Conservation (phyloP, 2,113 vertebrate species). For the Uria lomvia region DNA sequence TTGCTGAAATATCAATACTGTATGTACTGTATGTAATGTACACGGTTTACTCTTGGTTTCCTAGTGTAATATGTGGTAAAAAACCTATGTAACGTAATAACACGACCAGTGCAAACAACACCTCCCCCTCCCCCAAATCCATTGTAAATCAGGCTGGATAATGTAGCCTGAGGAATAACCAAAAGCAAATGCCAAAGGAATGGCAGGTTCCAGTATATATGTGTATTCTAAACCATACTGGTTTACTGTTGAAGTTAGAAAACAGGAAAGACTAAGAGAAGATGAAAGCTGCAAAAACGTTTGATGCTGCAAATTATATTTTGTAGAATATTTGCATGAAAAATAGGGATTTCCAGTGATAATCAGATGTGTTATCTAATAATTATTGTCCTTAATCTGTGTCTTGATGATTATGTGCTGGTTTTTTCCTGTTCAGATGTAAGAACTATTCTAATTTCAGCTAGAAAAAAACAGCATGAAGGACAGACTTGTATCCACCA, state of each 20-base stretch:
- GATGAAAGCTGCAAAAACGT: neutral
- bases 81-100: neutral
- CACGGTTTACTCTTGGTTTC: neutral
- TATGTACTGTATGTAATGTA: neutral
- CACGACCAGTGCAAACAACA: accelerated
- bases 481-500: neutral
- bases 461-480: neutral
- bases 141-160: neutral
- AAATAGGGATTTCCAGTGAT: neutral
- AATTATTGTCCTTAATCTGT: neutral
- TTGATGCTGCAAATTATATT: neutral
- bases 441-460: neutral
- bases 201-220: neutral
- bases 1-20: neutral
- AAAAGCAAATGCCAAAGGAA: neutral
- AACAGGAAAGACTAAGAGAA: neutral
- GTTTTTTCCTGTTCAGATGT: neutral
- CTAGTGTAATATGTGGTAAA: neutral
- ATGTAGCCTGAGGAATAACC: neutral
- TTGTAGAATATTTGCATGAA: neutral
- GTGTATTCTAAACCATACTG: neutral
- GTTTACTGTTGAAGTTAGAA: neutral
- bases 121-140: accelerated
- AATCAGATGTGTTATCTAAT: neutral
- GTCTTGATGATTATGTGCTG: neutral